These are phyloP conservation scores for Orgyia antiqua DNA, from an alignment of 2,888 invertebrate species.

Conservation along the genomic window DNA sequence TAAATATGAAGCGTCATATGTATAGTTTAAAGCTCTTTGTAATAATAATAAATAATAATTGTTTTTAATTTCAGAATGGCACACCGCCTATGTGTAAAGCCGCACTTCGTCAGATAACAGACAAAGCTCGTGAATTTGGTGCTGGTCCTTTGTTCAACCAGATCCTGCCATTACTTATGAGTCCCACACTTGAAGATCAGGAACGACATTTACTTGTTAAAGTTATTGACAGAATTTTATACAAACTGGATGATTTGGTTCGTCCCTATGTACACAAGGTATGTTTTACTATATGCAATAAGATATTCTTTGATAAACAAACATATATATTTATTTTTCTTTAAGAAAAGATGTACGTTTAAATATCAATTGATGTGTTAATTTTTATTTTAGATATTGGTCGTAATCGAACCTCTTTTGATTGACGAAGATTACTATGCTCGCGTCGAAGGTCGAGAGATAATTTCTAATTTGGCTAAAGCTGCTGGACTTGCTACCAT, in stretches of 20 bases:
- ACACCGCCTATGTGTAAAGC: slow-evolving; percentile 99
- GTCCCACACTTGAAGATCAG: slow-evolving; percentile 99
- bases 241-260: slow-evolving; percentile 98
- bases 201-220: slow-evolving; percentile 99
- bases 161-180: slow-evolving; percentile 99
- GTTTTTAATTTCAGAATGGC: slow-evolving; percentile 89
- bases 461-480: slow-evolving; percentile 99
- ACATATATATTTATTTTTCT: too few relatives aligned
- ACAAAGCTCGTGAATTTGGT: slow-evolving; percentile 98
- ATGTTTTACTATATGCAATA: too few relatives aligned
- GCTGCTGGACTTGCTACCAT: slow-evolving; percentile 99
- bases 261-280: slow-evolving; percentile 99
- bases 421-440: slow-evolving; percentile 99
- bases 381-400: slow-evolving; percentile 87
- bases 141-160: slow-evolving; percentile 99
- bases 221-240: slow-evolving; percentile 98
- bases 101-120: slow-evolving; percentile 97
- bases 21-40: too few relatives aligned
- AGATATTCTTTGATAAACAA: too few relatives aligned
- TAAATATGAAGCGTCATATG: too few relatives aligned
- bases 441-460: slow-evolving; percentile 99
- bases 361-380: too few relatives aligned
- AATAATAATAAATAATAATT: too few relatives aligned
- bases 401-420: slow-evolving; percentile 98
- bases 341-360: too few relatives aligned